These are phyloP conservation scores for Hydractinia symbiolongicarpus DNA, from an alignment of 30 jellyfish, hydroid and myxozoan species.

Conservation along the genomic window DNA sequence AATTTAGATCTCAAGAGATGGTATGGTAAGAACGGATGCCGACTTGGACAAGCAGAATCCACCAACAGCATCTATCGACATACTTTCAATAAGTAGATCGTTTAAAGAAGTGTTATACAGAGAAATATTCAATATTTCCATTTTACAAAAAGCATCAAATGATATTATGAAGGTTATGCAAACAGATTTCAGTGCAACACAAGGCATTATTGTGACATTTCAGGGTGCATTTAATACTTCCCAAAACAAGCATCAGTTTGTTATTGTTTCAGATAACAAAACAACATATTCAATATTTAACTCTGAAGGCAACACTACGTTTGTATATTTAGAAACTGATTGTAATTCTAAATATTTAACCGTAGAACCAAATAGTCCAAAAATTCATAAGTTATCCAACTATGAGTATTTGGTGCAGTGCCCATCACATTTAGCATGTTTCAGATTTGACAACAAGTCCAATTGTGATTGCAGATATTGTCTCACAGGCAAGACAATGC, in stretches of 20 bases:
- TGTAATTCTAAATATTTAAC: background rate
- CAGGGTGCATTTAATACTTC: background rate
- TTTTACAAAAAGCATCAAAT: background rate
- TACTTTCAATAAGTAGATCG: no score
- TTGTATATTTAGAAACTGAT: background rate
- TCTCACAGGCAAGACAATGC: background rate
- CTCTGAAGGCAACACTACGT: background rate
- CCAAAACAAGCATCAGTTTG: background rate
- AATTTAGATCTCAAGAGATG: no score
- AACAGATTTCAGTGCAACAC: background rate
- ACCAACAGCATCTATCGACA: no score
- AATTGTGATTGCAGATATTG: background rate
- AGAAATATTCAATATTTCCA: background rate
- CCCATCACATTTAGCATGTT: background rate
- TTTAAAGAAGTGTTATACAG: background rate
- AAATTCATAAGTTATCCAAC: background rate
- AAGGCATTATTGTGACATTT: slow-evolving; percentile 1
- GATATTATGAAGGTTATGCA: background rate
- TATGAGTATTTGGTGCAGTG: background rate
- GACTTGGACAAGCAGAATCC: no score
- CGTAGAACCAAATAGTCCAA: no score
- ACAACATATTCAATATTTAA: background rate
- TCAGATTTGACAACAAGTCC: background rate
- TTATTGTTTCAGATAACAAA: slow-evolving; percentile 6
- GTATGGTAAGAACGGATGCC: no score